These are phyloP conservation scores for Apotomis capreana DNA, from an alignment of 2,888 invertebrate species.

Conservation along the genomic window DNA sequence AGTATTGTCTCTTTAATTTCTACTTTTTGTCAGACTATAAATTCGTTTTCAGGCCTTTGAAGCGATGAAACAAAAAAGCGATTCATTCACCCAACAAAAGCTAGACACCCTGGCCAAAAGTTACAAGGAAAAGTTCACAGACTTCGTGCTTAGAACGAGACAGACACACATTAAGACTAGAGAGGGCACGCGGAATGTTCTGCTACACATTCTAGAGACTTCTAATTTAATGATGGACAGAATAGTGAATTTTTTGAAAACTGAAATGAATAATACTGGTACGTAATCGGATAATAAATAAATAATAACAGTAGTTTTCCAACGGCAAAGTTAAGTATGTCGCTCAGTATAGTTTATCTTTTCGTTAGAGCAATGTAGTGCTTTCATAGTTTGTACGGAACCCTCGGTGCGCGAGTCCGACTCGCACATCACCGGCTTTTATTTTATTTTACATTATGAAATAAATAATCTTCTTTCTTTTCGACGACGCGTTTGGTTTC, in stretches of 20 bases:
- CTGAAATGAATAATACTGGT: conserved; percentile 43
- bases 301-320: no score
- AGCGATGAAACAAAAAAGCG: conserved; percentile 48
- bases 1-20: no score
- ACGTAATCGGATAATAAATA: background rate
- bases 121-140: conserved; percentile 57
- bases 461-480: no score
- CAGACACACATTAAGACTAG: conserved; percentile 57
- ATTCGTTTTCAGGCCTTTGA: conserved; percentile 48
- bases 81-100: conserved; percentile 46
- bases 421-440: no score
- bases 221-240: conserved; percentile 56
- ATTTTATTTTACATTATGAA: no score
- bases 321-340: no score
- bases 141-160: conserved; percentile 54
- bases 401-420: no score
- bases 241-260: conserved; percentile 53
- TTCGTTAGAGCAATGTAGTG: no score
- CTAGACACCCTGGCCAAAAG: conserved; percentile 49
- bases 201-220: conserved; percentile 61
- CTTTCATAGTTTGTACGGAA: no score
- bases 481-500: no score
- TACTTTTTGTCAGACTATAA: background rate
- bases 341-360: no score
- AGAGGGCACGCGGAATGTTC: conserved; percentile 58